phyloP scores from a whole-genome alignment of 2,888 invertebrate species.

The Smittia sp. region DNA sequence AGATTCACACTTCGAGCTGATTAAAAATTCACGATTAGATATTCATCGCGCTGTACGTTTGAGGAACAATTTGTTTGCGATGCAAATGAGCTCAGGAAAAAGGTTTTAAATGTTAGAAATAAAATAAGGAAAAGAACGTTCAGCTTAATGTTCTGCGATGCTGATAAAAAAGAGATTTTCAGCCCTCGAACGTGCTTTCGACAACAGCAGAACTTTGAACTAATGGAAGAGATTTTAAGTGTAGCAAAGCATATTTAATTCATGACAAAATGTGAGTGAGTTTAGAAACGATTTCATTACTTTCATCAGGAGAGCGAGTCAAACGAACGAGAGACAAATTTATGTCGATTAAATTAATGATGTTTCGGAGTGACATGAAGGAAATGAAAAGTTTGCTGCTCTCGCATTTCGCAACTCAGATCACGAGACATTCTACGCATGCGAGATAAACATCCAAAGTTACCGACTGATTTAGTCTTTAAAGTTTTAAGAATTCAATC shows the following conservation, averaged over 20 bases:
- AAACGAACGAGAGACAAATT: not conserved
- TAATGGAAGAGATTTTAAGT: conserved; percentile 35
- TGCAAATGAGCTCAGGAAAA: conserved; percentile 31
- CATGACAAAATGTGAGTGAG: conserved; percentile 9
- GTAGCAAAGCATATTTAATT: conserved; percentile 26
- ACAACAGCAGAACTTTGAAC: not conserved
- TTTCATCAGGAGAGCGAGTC: not conserved
- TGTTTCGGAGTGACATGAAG: not conserved
- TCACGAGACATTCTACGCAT: too few relatives aligned
- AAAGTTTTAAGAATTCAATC: not conserved
- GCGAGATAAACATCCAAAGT: conserved; percentile 26
- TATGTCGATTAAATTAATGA: conserved; percentile 11
- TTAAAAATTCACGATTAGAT: conserved; percentile 39
- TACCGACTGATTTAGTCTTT: too few relatives aligned
- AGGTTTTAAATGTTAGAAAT: conserved; percentile 26
- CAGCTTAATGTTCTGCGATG: not conserved
- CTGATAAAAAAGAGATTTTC: not conserved
- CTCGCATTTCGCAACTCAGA: not conserved
- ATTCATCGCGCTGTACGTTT: conserved; percentile 36
- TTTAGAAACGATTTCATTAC: conserved; percentile 14
- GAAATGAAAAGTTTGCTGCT: not conserved
- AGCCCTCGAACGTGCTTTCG: not conserved
- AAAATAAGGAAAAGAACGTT: not conserved
- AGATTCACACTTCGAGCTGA: conserved; percentile 22
- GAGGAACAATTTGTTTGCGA: conserved; percentile 39